Percentiles rank a stretch among this genome's conserved stretches.
Conservation (phyloP, 1,140 invertebrate genomes). For the Hypsibius dujardini region DNA sequence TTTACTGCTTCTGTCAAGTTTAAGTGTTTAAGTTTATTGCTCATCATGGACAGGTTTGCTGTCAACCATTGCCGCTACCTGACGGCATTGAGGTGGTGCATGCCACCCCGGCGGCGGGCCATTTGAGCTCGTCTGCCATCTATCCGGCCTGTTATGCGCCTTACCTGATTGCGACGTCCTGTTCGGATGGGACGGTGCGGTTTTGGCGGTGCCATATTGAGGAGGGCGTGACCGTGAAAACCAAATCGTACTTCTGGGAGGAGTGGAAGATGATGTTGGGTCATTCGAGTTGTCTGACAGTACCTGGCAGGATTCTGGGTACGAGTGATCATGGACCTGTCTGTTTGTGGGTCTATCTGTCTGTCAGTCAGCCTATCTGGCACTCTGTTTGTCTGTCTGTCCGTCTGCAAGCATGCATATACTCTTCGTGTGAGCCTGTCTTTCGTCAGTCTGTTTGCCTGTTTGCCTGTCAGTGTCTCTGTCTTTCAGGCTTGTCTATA, state of each 20-base stretch:
- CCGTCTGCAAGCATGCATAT: no score
- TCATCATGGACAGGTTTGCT: no score
- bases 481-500: no score
- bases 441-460: no score
- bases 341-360: no score
- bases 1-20: no score
- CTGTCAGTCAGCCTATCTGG: no score
- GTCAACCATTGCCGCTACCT: slow-evolving; percentile 63
- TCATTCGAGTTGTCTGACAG: slow-evolving; percentile 24
- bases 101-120: slow-evolving; percentile 78
- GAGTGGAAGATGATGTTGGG: slow-evolving; percentile 29
- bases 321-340: no score
- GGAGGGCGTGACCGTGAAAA: slow-evolving; percentile 17
- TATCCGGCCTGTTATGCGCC: slow-evolving; percentile 94
- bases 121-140: slow-evolving; percentile 90
- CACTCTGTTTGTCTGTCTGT: no score
- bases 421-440: no score
- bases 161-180: slow-evolving; percentile 81
- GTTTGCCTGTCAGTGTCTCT: no score
- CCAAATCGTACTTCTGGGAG: slow-evolving; percentile 26
- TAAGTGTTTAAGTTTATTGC: no score
- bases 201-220: slow-evolving; percentile 29
- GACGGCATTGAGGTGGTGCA: slow-evolving; percentile 75
- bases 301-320: slow-evolving; percentile 27
- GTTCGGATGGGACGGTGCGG: slow-evolving; percentile 59